Percentiles rank a stretch among this genome's conserved stretches.
Conservation (phyloP, 2,113 vertebrate genomes). For the Sinocyclocheilus maitianheensis region DNA sequence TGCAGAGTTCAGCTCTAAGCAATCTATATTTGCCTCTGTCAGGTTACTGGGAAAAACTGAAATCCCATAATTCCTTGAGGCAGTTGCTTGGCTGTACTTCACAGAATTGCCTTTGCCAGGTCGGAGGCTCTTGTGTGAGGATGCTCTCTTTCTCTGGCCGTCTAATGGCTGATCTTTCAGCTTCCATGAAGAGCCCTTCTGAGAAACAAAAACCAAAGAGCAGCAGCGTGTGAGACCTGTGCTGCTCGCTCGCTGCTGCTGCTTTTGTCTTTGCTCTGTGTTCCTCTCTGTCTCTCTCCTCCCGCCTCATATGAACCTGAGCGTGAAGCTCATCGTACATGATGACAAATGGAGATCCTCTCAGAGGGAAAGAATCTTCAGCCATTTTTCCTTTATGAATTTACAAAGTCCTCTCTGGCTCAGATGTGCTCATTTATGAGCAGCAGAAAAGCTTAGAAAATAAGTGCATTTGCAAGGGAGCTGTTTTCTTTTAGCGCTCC, state of each 20-base stretch:
- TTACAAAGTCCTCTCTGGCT: conserved; percentile 11
- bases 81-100: conserved; percentile 11
- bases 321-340: background rate
- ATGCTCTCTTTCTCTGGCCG: background rate
- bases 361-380: background rate
- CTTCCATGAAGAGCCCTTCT: background rate
- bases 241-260: background rate
- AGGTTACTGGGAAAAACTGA: background rate
- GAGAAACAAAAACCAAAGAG: background rate
- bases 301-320: background rate
- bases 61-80: background rate
- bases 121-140: background rate
- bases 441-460: background rate
- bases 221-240: background rate
- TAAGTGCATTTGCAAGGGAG: background rate
- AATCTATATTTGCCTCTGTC: background rate
- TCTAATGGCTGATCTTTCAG: background rate
- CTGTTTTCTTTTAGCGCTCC: background rate
- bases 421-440: background rate
- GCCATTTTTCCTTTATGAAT: conserved; percentile 2
- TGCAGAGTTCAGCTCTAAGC: background rate
- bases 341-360: background rate
- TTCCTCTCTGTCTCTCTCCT: background rate
- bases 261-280: background rate
- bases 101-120: conserved; percentile 5